Evolutionary conservation across 2,797 vertebrate genomes (phyloP).

Genomic region (Rhincodon typus): DNA sequence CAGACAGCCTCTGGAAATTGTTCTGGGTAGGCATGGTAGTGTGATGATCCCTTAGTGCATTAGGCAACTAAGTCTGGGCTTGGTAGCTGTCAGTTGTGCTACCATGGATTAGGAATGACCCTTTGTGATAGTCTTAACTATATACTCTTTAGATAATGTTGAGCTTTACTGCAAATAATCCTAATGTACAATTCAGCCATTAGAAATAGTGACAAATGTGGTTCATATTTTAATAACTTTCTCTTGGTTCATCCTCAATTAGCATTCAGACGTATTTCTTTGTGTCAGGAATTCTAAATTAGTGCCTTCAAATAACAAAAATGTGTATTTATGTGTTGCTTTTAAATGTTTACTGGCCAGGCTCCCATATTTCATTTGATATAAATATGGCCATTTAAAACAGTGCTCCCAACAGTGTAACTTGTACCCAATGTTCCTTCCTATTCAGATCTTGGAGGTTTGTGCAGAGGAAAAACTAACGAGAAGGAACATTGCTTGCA

Average conservation of each 20-base stretch:
- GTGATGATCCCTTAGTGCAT: background rate
- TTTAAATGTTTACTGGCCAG: background rate
- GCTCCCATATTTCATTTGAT: no score
- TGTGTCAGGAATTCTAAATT: background rate
- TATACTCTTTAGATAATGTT: background rate
- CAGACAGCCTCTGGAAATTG: background rate
- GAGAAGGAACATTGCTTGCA: no score
- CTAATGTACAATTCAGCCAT: background rate
- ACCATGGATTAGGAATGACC: background rate
- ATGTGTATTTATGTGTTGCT: background rate
- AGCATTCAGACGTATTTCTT: background rate
- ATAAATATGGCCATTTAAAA: no score
- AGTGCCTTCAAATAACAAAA: background rate
- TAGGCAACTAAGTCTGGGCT: background rate
- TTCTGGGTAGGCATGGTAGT: background rate
- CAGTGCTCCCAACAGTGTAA: no score
- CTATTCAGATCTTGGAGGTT: no score
- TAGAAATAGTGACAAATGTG: background rate
- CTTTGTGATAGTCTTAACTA: background rate
- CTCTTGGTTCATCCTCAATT: background rate
- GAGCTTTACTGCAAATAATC: no score
- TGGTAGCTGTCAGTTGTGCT: background rate
- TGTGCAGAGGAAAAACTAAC: no score
- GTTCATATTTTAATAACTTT: background rate
- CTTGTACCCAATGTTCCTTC: no score